Base-by-base conservation (phyloP, 2,797 vertebrate species). In the Smutsia gigantea region DNA sequence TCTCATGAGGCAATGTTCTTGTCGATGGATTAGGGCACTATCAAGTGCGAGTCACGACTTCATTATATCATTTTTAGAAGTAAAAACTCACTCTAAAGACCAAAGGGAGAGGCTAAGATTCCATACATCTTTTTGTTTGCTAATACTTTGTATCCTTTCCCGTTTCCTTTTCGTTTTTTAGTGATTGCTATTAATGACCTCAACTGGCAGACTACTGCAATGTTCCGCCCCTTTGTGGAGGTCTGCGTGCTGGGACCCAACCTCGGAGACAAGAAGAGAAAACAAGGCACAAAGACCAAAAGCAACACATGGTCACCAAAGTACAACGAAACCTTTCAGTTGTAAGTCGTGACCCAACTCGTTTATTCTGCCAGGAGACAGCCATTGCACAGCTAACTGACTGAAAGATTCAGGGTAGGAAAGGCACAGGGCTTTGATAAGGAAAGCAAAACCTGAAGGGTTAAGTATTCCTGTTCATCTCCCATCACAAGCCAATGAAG, bases 261-360 rank as follows among this genome's bases (percentile, higher is more conserved):
- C 93, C 99, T 99, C 11, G 98, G 99, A 63, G 99, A 99, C 98
- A 99, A 99, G 98, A 99, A 99, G 98, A 99, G 99, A 97, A 99
- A 99, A 98, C 99, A 99, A 78, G 99, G 99, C 98, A 99, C 99
- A 94, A 99, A 99, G 98, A 99, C 99, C 95, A 99, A 99, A 98
- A 99, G 99, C 98, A 99, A 99, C 98, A 99, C 99, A 3, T 99
- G 99, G 99, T 99, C 99, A 68, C 99, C 99, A 90, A 99, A 99
- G 98, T 99, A 99, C 98, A 99, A 99, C 13, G 99, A 99, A 98
- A 99, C 99, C 96, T 99, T 99, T 98, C 99, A 99, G 94, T 99
- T 99, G 99, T 99, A 98, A 99, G 99, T 99, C 25, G 53, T 23
- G 34, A 42, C 34, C 37, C 29, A 29, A n/a, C 14, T 42, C 25